Evolutionary conservation across 2,888 invertebrate species (phyloP), one percentile per base, ranked within the genome.

Genomic region (Phrixothrix hirtus): DNA sequence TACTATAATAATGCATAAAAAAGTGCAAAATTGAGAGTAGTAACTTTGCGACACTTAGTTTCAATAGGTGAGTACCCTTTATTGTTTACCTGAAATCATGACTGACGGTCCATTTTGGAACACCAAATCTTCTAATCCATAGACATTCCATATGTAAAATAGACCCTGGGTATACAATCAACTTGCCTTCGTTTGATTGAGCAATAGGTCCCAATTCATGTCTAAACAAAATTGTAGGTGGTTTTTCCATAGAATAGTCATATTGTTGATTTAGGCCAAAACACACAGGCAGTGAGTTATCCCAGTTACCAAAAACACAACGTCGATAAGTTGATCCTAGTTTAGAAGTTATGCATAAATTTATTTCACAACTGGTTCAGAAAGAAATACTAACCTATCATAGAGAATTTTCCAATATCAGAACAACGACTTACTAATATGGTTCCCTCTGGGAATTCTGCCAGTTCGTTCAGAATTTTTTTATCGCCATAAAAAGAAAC

Each of bases 141-240:
- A 92, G 79, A 62, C 92, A 92, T 72, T 92, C 92, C 88, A 92
- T 89, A 68, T 92, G 92, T 21, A 92, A 77, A 10, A 88, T 86
- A 0, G 91, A 88, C 0, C 92, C 92, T 0, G 92, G 92, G 74
- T 90, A 92, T 0, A 92, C 89, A 49, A 92, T 85, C 36, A 92
- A 78, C 60, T 88, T 88, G 1, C 92, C 92, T 64, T 92, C 90
- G 61, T 89, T 91, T 34, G 88, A 89, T 75, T 92, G 92, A 0
- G 91, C 90, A 44, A 92, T 92, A 0, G 92, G 91, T 0, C 92
- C 92, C 29, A 86, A 79, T 51, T 88, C 86, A 70, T 91, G 88
- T 0, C 92, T 81, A 73, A 92, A 91, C 36, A 92, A 76, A 58
- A 92, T 88, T 0, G 92, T 92, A 0, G 92, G 92, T 0, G 90